Evolutionary conservation across 2,797 vertebrate genomes (phyloP), one percentile per base, ranked within the genome.

Genomic region (Clamator glandarius): DNA sequence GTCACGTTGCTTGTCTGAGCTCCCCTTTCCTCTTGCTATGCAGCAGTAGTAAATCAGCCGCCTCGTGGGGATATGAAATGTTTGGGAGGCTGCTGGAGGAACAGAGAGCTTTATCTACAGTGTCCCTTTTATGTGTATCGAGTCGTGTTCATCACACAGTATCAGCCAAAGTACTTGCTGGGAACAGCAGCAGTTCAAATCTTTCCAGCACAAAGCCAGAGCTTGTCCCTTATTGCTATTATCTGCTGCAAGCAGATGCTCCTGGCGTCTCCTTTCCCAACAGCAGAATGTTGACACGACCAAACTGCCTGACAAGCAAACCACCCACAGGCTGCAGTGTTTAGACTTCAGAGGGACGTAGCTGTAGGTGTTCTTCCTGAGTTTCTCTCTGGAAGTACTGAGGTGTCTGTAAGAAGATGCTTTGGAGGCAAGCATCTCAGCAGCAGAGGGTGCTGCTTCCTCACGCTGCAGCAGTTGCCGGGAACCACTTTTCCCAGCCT

Each of bases 391-490:
- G 62, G 51, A 2, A 64, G 64, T 2, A 0, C 54, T 18, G 6
- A 2, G 17, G 35, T 20, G 58, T 14, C 31, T 25, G 44, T 8
- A 0, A 3, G 2, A 33, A 46, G 44, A 36, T 19, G 80, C 48
- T 69, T 14, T 2, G n/a, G 63, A 79, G 36, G 6, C 29, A 4
- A n/a, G 50, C 4, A 4, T 7, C 54, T 62, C 89, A 19, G 94
- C 96, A 93, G 93, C 93, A 96, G 96, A 91, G 96, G 96, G 94
- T 82, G 96, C 95, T 95, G 90, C 93, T 63, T 6, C 28, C 93
- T 52, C 86, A 50, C 1, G 19, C 87, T 91, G 70, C 31, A 1
- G 41, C 14, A 81, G 70, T 62, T 18, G 84, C 21, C 0, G 6
- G 33, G 16, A 52, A 14, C 11, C 2, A 11, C 80, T 50, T 24